Evolutionary conservation across 1,140 invertebrate genomes (phyloP).

Genomic region (Heliconius hermathena): DNA sequence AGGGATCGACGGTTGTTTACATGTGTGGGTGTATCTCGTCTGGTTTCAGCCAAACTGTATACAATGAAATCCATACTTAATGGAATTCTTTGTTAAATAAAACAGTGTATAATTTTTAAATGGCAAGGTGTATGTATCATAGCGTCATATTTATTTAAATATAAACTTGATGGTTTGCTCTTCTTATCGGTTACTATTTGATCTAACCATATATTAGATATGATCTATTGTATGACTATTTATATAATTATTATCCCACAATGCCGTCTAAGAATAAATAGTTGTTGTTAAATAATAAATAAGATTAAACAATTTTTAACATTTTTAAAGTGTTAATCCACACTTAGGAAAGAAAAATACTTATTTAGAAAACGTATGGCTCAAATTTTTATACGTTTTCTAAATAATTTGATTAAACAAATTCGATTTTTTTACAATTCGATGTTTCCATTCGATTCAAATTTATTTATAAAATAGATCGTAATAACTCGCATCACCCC

Average conservation of each 20-base stretch:
- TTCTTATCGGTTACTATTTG: slow-evolving; percentile 1
- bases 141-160: too few species aligned
- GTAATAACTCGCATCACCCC: slow-evolving; percentile 16
- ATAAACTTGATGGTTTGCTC: not conserved
- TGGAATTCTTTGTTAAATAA: not conserved
- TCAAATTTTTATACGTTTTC: too few species aligned
- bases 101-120: not conserved
- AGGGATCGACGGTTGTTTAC: slow-evolving; percentile 8
- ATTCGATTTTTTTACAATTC: not conserved
- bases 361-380: too few species aligned
- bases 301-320: not conserved
- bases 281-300: too few species aligned
- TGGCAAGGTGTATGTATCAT: not conserved
- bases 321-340: too few species aligned
- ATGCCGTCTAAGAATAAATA: not conserved
- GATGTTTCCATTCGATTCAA: not conserved
- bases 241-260: not conserved
- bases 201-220: not conserved
- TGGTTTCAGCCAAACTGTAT: not conserved
- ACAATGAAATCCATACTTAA: not conserved
- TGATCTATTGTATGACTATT: not conserved
- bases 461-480: not conserved
- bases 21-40: slow-evolving; percentile 2
- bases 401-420: too few species aligned
- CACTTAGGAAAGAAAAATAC: too few species aligned